Percentiles rank a stretch among this genome's conserved stretches.
These are phyloP conservation scores for Gambusia holbrooki DNA, from an alignment of 2,113 vertebrate genomes.

Conservation along the genomic window DNA sequence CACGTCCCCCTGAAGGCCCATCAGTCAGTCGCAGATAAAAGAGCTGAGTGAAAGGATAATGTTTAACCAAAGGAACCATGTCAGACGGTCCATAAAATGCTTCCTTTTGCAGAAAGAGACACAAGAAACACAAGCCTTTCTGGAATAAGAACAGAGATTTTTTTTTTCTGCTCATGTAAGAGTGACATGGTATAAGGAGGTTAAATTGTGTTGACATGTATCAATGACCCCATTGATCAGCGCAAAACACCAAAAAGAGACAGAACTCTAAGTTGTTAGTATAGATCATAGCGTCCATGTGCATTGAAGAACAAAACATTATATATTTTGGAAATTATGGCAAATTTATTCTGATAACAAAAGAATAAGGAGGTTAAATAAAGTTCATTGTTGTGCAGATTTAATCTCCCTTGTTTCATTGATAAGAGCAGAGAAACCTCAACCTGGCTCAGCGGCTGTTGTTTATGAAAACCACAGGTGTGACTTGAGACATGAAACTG, in stretches of 20 bases:
- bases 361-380: conserved; percentile 8
- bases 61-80: conserved; percentile 63
- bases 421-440: conserved; percentile 46
- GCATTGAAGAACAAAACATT: background rate
- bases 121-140: conserved; percentile 22
- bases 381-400: conserved; percentile 22
- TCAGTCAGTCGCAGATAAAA: conserved; percentile 77
- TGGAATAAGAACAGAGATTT: conserved; percentile 23
- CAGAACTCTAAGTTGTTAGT: background rate
- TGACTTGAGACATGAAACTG: conserved; percentile 30
- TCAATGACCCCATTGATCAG: background rate
- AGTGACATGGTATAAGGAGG: conserved; percentile 12
- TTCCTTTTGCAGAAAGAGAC: conserved; percentile 62
- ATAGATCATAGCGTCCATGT: background rate
- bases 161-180: conserved; percentile 3
- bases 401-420: conserved; percentile 19
- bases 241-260: background rate
- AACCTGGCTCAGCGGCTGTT: conserved; percentile 27
- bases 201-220: background rate
- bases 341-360: conserved; percentile 11
- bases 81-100: conserved; percentile 62
- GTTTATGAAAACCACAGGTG: conserved; percentile 44
- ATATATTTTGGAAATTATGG: background rate
- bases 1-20: conserved; percentile 60
- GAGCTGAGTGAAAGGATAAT: conserved; percentile 60